Conservation (phyloP, 2,888 invertebrate genomes). For the Luperina nickerlii region DNA sequence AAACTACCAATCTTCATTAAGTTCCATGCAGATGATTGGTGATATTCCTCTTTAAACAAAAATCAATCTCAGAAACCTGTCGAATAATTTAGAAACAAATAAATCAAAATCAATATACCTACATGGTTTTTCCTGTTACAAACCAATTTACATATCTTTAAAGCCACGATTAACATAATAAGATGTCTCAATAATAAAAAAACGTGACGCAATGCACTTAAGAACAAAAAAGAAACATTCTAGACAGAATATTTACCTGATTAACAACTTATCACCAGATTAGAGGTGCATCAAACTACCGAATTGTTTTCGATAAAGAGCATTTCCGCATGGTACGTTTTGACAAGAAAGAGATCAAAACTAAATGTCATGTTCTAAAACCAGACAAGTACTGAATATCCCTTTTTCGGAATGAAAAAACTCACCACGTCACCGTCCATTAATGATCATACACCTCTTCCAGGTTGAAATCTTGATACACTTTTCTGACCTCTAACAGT, state of each 20-base stretch:
- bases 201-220: background rate
- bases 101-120: background rate
- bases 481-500: background rate
- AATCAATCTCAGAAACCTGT: background rate
- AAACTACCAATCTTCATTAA: background rate
- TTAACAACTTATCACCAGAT: too few species aligned
- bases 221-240: background rate
- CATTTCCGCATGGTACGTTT: slow-evolving; percentile 30
- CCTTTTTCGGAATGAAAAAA: background rate
- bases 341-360: slow-evolving; percentile 16
- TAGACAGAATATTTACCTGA: background rate
- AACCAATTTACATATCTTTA: background rate
- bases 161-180: background rate
- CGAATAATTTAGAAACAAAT: background rate
- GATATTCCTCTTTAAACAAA: background rate
- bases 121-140: background rate
- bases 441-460: background rate
- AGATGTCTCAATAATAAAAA: slow-evolving; percentile 7
- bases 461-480: background rate
- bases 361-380: background rate
- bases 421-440: background rate
- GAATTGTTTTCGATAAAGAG: slow-evolving; percentile 38
- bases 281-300: slow-evolving; percentile 39
- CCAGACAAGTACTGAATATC: background rate
- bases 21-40: background rate